phyloP scores from a whole-genome alignment of 2,113 vertebrate genomes.

The Serinus canaria region DNA sequence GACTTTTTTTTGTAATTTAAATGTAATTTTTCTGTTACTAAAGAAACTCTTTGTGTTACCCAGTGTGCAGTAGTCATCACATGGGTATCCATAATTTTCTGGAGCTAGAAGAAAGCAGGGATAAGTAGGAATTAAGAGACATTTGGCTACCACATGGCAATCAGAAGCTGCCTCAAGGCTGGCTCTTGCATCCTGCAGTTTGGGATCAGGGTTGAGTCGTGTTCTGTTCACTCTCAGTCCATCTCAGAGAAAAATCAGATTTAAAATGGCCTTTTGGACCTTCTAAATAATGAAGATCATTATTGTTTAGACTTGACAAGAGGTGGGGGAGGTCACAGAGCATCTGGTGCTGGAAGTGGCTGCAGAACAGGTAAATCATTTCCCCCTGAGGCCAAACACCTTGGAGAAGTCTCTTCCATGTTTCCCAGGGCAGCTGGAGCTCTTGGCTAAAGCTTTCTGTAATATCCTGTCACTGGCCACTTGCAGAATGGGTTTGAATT shows the following conservation, averaged over 20 bases:
- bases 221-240: neutral
- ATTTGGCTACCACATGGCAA: neutral
- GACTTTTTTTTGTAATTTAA: neutral
- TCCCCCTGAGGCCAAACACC: conserved; percentile 8
- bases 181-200: neutral
- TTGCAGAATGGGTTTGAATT: neutral
- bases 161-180: neutral
- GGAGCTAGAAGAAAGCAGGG: neutral
- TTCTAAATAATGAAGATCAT: neutral
- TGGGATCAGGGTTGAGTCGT: neutral
- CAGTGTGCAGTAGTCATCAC: neutral
- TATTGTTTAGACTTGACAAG: neutral
- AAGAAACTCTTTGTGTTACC: neutral
- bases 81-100: neutral
- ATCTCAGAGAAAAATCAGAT: neutral
- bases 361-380: neutral
- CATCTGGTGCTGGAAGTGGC: neutral
- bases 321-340: neutral
- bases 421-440: neutral
- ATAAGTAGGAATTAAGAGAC: neutral
- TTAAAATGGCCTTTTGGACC: neutral
- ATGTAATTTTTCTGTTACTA: neutral
- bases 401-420: conserved; percentile 19
- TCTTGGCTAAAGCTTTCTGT: conserved; percentile 21
- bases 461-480: conserved; percentile 60